Base-by-base conservation (phyloP, 1,140 invertebrate genomes). In the Drosophila setifemur region DNA sequence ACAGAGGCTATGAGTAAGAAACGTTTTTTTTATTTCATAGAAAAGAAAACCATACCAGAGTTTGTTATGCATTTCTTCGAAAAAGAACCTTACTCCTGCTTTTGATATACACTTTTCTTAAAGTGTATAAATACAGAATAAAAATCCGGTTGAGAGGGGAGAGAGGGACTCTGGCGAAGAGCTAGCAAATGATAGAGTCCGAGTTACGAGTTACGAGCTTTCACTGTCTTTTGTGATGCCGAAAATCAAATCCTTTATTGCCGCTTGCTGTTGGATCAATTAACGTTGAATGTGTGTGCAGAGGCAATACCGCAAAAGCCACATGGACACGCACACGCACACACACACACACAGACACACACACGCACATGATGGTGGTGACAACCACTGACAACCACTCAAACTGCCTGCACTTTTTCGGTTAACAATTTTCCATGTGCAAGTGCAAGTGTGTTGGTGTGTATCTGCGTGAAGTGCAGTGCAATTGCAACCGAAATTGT, bases 181-280 rank as follows among this genome's bases (percentile, higher is more conserved):
- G 44, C 53, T 31, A 63, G 57, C 58, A 86, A 86, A 81, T 81
- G 54, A 76, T 63, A 86, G 82, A 86, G 54, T 71, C 67, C 66
- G 44, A 55, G 19, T 26, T 39, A 26, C 48, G 28, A 58, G 29
- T 42, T 43, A 47, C 14, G 35, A 48, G 67, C 52, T 53, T 58
- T 37, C 42, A 71, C 53, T 85, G 79, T 52, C 81, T 85, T 85
- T 86, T 86, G 75, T 86, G 73, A 81, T 58, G 61, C 63, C 66
- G 75, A 76, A 86, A 86, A 86, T 86, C 81, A 86, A 86, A 86
- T 86, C 82, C 81, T 86, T 86, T 86, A 86, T 86, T 86, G 81
- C 76, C 74, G 81, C 81, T 87, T 81, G 82, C 76, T 81, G 81
- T 74, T 81, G 75, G 81, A 86, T 86, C 81, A 86, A 86, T 86